Conservation (phyloP, 2,113 vertebrate species). For the Callorhinus ursinus region DNA sequence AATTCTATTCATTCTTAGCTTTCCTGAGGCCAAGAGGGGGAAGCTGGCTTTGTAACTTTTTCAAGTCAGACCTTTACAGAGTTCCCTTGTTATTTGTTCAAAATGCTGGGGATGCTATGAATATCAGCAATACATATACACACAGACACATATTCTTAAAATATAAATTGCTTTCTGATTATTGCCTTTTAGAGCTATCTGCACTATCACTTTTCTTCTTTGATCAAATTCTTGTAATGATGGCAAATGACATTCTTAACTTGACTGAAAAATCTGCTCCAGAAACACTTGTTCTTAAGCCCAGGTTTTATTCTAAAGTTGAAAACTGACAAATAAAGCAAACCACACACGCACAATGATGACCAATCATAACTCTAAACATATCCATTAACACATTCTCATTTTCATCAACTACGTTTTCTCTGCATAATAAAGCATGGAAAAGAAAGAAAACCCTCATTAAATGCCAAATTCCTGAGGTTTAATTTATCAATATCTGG, state of each 20-base stretch:
- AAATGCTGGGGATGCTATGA: background rate
- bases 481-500: background rate
- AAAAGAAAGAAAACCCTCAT: constrained; percentile 6
- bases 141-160: background rate
- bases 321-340: constrained; percentile 12
- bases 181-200: background rate
- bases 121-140: background rate
- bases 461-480: background rate
- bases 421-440: background rate
- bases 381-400: background rate
- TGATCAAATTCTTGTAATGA: background rate
- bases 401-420: constrained; percentile 18
- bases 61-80: background rate
- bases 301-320: background rate
- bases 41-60: background rate
- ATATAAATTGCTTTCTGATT: background rate
- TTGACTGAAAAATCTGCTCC: background rate
- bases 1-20: constrained; percentile 8
- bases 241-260: constrained; percentile 4
- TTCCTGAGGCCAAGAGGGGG: background rate
- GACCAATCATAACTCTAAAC: background rate
- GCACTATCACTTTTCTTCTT: background rate
- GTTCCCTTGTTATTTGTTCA: background rate
- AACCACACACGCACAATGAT: background rate
- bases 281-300: background rate